Evolutionary conservation across 2,888 invertebrate genomes (phyloP).

Genomic region (Hoplodrina blanda): DNA sequence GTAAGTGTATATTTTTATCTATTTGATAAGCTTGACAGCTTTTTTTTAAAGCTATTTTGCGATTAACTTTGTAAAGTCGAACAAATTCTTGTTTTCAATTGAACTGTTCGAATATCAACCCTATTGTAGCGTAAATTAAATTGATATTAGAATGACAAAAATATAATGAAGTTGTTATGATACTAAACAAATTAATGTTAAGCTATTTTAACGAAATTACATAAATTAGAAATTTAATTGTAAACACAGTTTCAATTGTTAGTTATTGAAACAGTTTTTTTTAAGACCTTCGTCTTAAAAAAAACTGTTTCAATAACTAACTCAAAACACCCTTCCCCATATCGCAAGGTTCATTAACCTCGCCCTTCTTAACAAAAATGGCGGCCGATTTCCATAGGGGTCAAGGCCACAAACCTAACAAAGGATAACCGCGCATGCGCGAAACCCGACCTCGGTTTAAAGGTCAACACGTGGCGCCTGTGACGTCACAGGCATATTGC

Average conservation of each 20-base stretch:
- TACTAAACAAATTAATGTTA: neutral
- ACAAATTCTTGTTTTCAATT: too few species aligned
- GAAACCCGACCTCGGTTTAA: slow-evolving; percentile 1
- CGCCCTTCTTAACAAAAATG: neutral
- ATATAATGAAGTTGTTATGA: neutral
- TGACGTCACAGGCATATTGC: neutral
- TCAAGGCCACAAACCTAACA: slow-evolving; percentile 27
- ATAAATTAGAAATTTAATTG: too few species aligned
- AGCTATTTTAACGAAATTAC: too few species aligned
- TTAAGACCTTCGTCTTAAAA: too few species aligned
- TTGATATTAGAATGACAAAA: neutral
- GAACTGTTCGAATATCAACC: neutral
- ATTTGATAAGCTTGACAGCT: too few species aligned
- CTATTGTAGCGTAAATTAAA: neutral
- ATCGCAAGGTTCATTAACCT: neutral
- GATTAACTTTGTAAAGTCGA: too few species aligned
- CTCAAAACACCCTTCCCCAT: neutral
- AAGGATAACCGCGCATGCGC: slow-evolving; percentile 6
- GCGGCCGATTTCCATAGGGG: slow-evolving; percentile 1
- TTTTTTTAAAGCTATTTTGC: too few species aligned
- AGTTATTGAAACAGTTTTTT: too few species aligned
- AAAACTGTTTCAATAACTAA: too few species aligned
- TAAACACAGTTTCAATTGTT: too few species aligned
- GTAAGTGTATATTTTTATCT: slow-evolving; percentile 83
- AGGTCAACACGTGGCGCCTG: slow-evolving; percentile 17